Percentiles rank a stretch among this genome's conserved stretches.
Evolutionary conservation across 2,113 vertebrate species (phyloP).

Genomic region (Vidua chalybeata): DNA sequence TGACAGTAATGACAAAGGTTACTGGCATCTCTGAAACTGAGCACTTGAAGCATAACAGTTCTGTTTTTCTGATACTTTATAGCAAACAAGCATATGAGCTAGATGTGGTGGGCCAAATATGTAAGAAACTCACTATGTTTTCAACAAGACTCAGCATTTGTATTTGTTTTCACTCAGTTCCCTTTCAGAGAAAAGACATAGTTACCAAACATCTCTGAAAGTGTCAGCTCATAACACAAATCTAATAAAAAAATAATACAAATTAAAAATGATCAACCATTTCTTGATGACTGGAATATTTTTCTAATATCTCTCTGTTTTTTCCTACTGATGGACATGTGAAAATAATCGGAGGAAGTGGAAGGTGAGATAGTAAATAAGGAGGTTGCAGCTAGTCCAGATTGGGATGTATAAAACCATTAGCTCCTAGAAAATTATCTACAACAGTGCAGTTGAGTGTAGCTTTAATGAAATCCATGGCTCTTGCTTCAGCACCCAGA

Average conservation of each 20-base stretch:
- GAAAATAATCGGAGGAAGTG: neutral
- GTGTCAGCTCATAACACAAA: neutral
- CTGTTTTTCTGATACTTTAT: neutral
- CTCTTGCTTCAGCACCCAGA: neutral
- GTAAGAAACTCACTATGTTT: neutral
- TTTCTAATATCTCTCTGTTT: neutral
- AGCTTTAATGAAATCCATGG: neutral
- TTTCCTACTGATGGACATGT: neutral
- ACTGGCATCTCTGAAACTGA: neutral
- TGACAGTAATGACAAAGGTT: neutral
- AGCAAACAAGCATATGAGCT: neutral
- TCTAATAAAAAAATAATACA: neutral
- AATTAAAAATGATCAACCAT: accelerated
- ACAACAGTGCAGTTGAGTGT: neutral
- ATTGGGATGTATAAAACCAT: neutral
- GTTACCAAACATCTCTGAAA: neutral
- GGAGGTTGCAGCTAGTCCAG: neutral
- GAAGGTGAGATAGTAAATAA: neutral
- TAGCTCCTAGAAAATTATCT: neutral
- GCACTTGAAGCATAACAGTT: neutral
- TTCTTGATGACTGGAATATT: neutral
- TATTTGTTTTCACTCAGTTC: neutral
- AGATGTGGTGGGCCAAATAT: neutral
- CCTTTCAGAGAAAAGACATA: neutral
- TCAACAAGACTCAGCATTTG: neutral